A percentile compares a stretch with the other conserved stretches of the same genome.
Evolutionary conservation across 2,113 vertebrate genomes (phyloP).

Genomic region (Cochlearius cochlearius): DNA sequence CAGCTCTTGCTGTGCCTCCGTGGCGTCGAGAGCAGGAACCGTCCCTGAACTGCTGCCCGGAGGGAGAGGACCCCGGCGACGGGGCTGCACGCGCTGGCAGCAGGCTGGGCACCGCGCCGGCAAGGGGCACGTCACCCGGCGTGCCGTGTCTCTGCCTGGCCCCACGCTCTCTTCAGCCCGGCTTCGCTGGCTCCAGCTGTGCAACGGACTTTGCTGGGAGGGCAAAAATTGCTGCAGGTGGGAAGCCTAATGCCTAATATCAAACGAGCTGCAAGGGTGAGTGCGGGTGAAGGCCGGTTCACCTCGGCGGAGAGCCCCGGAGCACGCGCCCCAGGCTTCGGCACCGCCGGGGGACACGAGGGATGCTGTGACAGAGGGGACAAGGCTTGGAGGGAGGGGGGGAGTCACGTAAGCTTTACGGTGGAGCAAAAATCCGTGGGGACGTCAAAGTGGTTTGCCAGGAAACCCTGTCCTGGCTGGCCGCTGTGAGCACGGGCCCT

Average conservation of each 20-base stretch:
- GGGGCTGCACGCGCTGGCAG: neutral
- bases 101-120: neutral
- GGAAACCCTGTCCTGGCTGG: neutral
- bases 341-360: neutral
- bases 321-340: fast-evolving
- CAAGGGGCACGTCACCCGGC: neutral
- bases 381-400: neutral
- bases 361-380: too few relatives aligned
- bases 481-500: neutral
- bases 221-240: neutral
- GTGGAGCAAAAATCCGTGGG: neutral
- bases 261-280: neutral
- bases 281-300: neutral
- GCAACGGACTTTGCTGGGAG: neutral
- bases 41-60: neutral
- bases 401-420: neutral
- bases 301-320: fast-evolving
- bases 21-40: neutral
- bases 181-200: neutral
- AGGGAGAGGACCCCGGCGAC: neutral
- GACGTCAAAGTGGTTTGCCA: neutral
- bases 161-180: neutral
- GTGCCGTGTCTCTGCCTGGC: neutral
- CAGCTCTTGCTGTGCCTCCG: neutral
- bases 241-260: neutral